These are phyloP conservation scores for Hippasteria phrygiana DNA, from an alignment of 53 echinoderm and acorn worm genomes.

Conservation along the genomic window DNA sequence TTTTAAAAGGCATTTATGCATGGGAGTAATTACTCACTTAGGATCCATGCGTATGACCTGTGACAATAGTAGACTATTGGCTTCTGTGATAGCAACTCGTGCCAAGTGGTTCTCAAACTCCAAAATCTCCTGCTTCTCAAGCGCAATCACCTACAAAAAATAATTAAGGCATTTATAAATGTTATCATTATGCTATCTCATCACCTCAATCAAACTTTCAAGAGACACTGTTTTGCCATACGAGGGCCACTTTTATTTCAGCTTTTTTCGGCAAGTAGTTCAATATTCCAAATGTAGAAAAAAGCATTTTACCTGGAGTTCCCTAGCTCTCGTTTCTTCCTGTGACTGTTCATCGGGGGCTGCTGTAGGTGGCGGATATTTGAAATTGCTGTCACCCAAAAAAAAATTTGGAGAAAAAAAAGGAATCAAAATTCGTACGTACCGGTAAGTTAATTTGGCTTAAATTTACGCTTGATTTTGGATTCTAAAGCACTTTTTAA, in stretches of 20 bases:
- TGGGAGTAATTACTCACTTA: conserved; percentile 72
- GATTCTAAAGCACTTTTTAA: too few relatives aligned
- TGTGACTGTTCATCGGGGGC: conserved; percentile 77
- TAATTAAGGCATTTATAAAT: neutral
- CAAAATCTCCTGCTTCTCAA: conserved; percentile 95
- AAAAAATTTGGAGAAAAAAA: neutral
- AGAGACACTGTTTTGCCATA: too few relatives aligned
- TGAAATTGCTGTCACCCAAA: conserved; percentile 84
- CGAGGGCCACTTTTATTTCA: too few relatives aligned
- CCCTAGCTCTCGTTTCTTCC: conserved; percentile 85
- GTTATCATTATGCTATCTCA: too few relatives aligned
- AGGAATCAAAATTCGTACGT: neutral
- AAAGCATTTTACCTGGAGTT: conserved; percentile 81
- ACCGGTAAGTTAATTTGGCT: too few relatives aligned
- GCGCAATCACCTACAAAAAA: conserved; percentile 75
- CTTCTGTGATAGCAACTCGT: conserved; percentile 84
- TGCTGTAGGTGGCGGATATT: conserved; percentile 87
- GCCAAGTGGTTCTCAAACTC: conserved; percentile 98
- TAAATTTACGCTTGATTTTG: too few relatives aligned
- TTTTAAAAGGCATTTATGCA: neutral
- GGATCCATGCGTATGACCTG: conserved; percentile 92
- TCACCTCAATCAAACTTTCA: too few relatives aligned
- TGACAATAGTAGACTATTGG: conserved; percentile 86
- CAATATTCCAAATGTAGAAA: neutral
- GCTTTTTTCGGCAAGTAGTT: neutral